Conservation (phyloP, 2,113 vertebrate species). For the Chamaetylas fuelleborni region DNA sequence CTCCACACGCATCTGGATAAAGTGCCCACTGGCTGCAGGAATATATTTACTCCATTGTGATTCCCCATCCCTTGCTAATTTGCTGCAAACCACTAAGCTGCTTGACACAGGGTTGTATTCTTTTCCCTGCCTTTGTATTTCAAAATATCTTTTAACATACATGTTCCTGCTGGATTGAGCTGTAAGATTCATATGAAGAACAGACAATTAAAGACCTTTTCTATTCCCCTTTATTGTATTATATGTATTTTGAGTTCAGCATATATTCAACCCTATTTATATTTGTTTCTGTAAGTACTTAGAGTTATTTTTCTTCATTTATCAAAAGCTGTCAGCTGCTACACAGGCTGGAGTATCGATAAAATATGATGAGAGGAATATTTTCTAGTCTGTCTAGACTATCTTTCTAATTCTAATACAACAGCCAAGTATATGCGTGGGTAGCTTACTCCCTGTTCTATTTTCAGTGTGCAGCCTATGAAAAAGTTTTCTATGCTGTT, state of each 20-base stretch:
- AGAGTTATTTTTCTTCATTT: not conserved
- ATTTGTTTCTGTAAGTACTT: not conserved
- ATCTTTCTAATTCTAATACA: not conserved
- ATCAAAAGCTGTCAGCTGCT: not conserved
- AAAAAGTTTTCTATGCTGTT: not conserved
- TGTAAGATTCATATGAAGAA: not conserved
- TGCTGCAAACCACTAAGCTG: not conserved
- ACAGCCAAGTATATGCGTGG: not conserved
- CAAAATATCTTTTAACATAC: not conserved
- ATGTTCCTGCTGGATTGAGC: not conserved
- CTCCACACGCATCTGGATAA: not conserved
- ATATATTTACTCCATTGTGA: not conserved
- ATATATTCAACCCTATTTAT: not conserved
- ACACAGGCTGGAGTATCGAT: not conserved
- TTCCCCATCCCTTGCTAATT: not conserved
- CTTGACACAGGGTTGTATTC: not conserved
- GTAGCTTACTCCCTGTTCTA: not conserved
- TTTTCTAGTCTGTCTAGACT: not conserved
- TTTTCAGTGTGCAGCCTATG: not conserved
- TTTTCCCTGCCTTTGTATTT: not conserved
- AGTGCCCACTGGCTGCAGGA: not conserved
- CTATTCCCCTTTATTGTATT: not conserved
- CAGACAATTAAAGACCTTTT: not conserved
- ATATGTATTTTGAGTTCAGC: not conserved
- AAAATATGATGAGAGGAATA: not conserved